Conservation (phyloP, 2,113 vertebrate genomes). For the Polypterus bichir region DNA sequence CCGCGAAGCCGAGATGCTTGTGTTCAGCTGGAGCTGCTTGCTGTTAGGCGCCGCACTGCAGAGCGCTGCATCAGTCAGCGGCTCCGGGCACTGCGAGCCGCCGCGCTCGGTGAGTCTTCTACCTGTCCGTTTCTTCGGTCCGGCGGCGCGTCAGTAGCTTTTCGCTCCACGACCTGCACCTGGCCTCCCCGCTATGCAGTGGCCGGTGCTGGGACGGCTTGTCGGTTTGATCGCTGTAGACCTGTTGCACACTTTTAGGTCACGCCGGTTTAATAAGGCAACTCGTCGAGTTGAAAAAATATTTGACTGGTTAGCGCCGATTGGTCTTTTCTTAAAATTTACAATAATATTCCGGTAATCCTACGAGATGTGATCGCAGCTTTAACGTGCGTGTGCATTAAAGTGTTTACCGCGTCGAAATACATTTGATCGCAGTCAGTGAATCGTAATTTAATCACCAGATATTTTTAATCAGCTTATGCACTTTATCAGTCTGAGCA, state of each 20-base stretch:
- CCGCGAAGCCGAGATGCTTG: conserved; percentile 35
- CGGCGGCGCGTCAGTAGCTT: conserved; percentile 6
- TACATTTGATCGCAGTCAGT: too few relatives aligned
- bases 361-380: too few relatives aligned
- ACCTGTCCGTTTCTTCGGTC: neutral
- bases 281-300: too few relatives aligned
- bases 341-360: too few relatives aligned
- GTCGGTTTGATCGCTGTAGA: conserved; percentile 31
- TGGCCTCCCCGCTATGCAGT: neutral
- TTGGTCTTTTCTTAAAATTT: too few relatives aligned
- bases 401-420: too few relatives aligned
- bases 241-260: conserved; percentile 30
- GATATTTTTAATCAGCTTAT: too few relatives aligned
- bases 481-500: too few relatives aligned
- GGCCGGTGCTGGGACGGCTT: conserved; percentile 15
- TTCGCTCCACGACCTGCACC: too few relatives aligned
- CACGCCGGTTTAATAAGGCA: conserved; percentile 13
- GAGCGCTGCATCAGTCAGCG: conserved; percentile 39
- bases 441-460: too few relatives aligned
- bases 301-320: too few relatives aligned
- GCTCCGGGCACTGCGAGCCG: conserved; percentile 50
- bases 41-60: conserved; percentile 50
- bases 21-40: conserved; percentile 43
- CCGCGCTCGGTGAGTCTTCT: conserved; percentile 52
- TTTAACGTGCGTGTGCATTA: too few relatives aligned